Base-by-base conservation (phyloP, 2,888 invertebrate species). In the Drosophila kanekoi region DNA sequence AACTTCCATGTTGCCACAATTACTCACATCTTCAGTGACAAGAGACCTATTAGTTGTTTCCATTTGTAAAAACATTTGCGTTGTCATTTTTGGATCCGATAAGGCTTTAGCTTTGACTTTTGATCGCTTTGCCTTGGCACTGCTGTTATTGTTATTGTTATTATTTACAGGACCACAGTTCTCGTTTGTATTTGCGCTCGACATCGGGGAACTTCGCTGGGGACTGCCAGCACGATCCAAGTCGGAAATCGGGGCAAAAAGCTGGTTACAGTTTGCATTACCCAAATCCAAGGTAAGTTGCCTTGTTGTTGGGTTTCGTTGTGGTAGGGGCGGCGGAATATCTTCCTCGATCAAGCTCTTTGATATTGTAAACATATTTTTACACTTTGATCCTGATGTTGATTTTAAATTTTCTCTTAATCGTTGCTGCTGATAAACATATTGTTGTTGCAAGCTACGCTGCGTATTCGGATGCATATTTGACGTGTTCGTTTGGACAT, bases 321-420 rank as follows among this genome's bases (percentile, higher is more conserved):
- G 94, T 38, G 94, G 94, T 70, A 94, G 88, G 35, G 94, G 94
- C 23, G 94, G 94, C 67, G 94, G 94, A 59, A 90, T 77, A 57
- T 91, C 91, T 49, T 89, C 89, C 69, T 91, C 92, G 11, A 89
- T 83, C 9, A 91, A 65, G 67, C 89, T 91, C 70, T 91, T 90
- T 28, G 91, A 77, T 14, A 90, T 87, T 4, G 87, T 79, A 71
- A 91, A 92, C 75, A 92, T 91, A 49, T 90, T 91, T 74, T 92
- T 92, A 56, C 75, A 63, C 57, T 90, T 91, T 1, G 79, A 61
- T n/a, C 67, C 69, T 14, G 71, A 77, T 3, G 86, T 74, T 0
- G 84, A 68, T 56, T 91, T 90, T 16, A 91, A 75, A 14, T 90
- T 85, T 23, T 89, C 88, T 63, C 91, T 90, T 28, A 82, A 79